These are phyloP conservation scores for Esox lucius DNA, from an alignment of 2,797 vertebrate species.

Conservation along the genomic window DNA sequence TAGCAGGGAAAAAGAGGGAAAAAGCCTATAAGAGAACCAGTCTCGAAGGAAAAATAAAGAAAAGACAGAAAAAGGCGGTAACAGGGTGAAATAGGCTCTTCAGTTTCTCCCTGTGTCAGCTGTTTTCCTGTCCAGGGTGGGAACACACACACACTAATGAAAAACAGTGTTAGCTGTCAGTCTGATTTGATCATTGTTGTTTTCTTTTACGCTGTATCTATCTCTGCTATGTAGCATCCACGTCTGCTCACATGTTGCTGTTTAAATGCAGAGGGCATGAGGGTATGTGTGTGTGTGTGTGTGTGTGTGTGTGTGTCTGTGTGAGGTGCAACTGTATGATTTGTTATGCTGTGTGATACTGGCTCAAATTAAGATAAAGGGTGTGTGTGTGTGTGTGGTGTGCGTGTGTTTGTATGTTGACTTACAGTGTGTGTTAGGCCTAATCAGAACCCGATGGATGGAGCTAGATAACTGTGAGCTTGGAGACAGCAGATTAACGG, in stretches of 20 bases:
- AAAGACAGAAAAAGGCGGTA: too few species aligned
- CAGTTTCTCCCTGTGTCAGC: too few species aligned
- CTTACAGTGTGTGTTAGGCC: neutral
- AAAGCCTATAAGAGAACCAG: too few species aligned
- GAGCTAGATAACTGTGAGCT: neutral
- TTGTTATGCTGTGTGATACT: too few species aligned
- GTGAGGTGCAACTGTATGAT: too few species aligned
- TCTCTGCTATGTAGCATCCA: slow-evolving; percentile 1
- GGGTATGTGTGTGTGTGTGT: neutral
- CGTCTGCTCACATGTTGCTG: slow-evolving; percentile 49
- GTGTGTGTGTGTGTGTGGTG: neutral
- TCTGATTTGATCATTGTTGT: slow-evolving; percentile 48
- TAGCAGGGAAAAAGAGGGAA: neutral
- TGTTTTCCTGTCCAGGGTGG: too few species aligned
- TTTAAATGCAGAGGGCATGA: slow-evolving; percentile 37
- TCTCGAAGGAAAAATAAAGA: too few species aligned
- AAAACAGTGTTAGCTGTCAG: slow-evolving; percentile 68
- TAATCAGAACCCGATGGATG: neutral
- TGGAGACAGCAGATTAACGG: neutral
- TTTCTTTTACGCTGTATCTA: slow-evolving; percentile 56
- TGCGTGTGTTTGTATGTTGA: neutral
- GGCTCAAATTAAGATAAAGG: too few species aligned
- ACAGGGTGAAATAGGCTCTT: too few species aligned
- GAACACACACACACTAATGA: slow-evolving; percentile 33
- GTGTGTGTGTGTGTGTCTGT: neutral